Evolutionary conservation across 2,797 vertebrate genomes (phyloP).

Genomic region (Rhinichthys osculus): DNA sequence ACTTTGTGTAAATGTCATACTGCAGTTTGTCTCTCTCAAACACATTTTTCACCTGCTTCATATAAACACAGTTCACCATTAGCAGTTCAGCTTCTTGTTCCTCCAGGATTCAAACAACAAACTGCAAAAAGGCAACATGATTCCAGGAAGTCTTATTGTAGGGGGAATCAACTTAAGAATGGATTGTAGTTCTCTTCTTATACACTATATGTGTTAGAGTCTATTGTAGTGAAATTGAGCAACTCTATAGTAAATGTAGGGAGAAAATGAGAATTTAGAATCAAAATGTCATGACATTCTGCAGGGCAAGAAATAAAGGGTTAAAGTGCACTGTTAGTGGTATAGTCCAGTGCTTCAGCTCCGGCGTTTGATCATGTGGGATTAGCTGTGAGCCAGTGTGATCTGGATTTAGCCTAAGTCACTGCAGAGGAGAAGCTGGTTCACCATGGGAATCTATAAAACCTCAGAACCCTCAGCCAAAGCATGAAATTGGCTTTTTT

Average conservation of each 20-base stretch:
- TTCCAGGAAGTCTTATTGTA: background rate
- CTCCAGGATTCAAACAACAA: background rate
- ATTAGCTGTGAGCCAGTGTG: slow-evolving; percentile 69
- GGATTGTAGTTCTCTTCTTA: background rate
- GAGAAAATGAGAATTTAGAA: background rate
- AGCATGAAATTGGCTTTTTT: background rate
- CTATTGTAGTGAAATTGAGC: background rate
- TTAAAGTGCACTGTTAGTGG: slow-evolving; percentile 7
- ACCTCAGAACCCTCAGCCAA: slow-evolving; percentile 2
- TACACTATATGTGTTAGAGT: background rate
- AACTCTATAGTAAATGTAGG: background rate
- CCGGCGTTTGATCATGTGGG: slow-evolving; percentile 63
- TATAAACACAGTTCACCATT: slow-evolving; percentile 21
- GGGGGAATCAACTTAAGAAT: background rate
- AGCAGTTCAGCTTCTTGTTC: background rate
- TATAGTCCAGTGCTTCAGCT: slow-evolving; percentile 32
- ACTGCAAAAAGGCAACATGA: slow-evolving; percentile 2
- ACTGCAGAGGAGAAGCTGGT: slow-evolving; percentile 50
- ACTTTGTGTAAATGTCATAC: background rate
- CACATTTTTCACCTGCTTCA: slow-evolving; percentile 18
- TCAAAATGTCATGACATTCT: slow-evolving; percentile 21
- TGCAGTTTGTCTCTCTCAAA: background rate
- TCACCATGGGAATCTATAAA: slow-evolving; percentile 25
- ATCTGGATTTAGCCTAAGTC: slow-evolving; percentile 62
- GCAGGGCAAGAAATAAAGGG: background rate